A percentile compares a stretch with the other conserved stretches of the same genome.
Conservation (phyloP, 2,797 vertebrate genomes). For the Chelon auratus region DNA sequence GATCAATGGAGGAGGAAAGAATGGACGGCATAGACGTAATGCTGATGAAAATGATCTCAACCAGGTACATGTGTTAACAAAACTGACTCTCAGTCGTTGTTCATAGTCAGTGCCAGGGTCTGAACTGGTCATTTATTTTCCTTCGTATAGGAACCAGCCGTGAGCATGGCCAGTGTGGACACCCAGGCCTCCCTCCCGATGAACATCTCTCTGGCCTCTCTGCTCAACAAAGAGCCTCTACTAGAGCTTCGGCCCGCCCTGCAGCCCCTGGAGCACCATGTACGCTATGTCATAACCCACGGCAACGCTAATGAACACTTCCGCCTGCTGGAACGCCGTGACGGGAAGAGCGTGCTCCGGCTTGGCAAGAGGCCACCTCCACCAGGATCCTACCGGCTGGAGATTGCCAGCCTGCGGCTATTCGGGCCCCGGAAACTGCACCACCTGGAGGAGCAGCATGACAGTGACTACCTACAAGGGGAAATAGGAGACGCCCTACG, state of each 20-base stretch:
- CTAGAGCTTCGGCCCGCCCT: constrained; percentile 91
- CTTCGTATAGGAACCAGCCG: constrained; percentile 64
- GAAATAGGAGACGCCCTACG: constrained; percentile 89
- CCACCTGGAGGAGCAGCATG: constrained; percentile 87
- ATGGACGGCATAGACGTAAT: constrained; percentile 85
- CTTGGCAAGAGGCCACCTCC: constrained; percentile 83
- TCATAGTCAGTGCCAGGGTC: neutral
- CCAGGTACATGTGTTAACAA: constrained; percentile 67
- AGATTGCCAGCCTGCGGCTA: constrained; percentile 89
- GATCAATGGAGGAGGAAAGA: constrained; percentile 89
- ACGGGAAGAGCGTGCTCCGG: constrained; percentile 88
- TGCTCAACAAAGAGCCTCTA: constrained; percentile 89
- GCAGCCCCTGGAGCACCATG: constrained; percentile 86
- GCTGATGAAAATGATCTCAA: constrained; percentile 77
- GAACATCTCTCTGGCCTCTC: constrained; percentile 84
- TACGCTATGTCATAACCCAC: constrained; percentile 88
- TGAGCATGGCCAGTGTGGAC: constrained; percentile 92
- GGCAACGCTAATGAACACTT: constrained; percentile 89
- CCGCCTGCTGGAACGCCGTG: constrained; percentile 87
- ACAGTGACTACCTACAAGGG: constrained; percentile 89
- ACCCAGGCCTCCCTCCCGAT: constrained; percentile 87
- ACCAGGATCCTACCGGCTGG: constrained; percentile 88
- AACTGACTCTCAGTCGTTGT: neutral
- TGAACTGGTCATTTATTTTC: neutral
- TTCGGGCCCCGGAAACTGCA: constrained; percentile 85